Evolutionary conservation across 2,797 vertebrate genomes (phyloP).

Genomic region (Sandelia bainsii): DNA sequence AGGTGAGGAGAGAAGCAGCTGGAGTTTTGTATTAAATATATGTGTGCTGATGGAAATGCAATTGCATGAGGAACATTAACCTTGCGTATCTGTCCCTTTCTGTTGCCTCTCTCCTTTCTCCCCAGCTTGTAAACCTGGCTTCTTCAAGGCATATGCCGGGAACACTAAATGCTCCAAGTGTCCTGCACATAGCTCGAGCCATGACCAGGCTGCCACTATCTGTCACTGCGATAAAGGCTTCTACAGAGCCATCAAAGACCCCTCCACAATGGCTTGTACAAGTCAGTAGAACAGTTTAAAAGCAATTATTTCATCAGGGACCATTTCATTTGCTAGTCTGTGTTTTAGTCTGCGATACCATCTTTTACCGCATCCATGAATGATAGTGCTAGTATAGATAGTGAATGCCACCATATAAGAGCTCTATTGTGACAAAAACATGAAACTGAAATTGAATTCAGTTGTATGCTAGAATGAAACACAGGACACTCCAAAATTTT

Average conservation of each 20-base stretch:
- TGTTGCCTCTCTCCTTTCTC: conserved; percentile 15
- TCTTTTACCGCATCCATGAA: background rate
- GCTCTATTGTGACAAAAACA: conserved; percentile 11
- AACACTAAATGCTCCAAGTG: conserved; percentile 97
- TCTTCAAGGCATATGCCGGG: conserved; percentile 96
- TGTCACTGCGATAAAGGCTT: conserved; percentile 97
- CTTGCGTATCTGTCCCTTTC: conserved; percentile 20
- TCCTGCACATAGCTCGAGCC: conserved; percentile 93
- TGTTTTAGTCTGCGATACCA: background rate
- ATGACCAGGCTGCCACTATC: conserved; percentile 91
- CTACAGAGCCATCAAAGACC: conserved; percentile 94
- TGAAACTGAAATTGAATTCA: conserved; percentile 26
- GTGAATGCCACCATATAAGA: background rate
- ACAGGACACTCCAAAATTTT: conserved; percentile 14
- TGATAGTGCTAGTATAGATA: background rate
- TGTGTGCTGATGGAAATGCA: conserved; percentile 28
- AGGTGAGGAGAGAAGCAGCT: conserved; percentile 56
- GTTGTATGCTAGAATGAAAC: conserved; percentile 26
- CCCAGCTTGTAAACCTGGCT: conserved; percentile 94
- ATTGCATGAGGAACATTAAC: conserved; percentile 28
- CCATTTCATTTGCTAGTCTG: conserved; percentile 20
- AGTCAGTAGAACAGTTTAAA: conserved; percentile 84
- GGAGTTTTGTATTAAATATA: conserved; percentile 37
- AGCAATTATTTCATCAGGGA: conserved; percentile 13
- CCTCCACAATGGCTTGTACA: conserved; percentile 95